Percentiles rank a stretch among this genome's conserved stretches.
Evolutionary conservation across 2,888 invertebrate genomes (phyloP).

Genomic region (Metalampra italica): DNA sequence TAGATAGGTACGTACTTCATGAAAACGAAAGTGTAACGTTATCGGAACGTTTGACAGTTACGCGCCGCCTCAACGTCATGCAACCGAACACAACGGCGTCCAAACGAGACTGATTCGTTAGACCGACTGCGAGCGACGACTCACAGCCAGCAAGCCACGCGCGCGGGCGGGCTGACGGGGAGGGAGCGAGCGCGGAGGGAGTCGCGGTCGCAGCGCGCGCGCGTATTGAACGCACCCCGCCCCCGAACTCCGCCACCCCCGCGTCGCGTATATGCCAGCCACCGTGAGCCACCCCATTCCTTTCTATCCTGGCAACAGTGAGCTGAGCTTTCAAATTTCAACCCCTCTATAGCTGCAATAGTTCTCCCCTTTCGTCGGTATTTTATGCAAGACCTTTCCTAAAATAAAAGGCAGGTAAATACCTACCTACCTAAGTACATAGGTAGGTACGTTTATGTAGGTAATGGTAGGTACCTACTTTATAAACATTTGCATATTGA

Average conservation of each 20-base stretch:
- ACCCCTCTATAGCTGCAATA: conserved; percentile 31
- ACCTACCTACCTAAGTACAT: background rate
- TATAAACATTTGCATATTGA: no score
- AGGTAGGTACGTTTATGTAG: no score
- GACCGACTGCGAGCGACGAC: conserved; percentile 19
- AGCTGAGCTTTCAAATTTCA: conserved; percentile 9
- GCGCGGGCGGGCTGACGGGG: no score
- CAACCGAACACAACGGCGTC: conserved; percentile 49
- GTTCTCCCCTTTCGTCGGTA: conserved; percentile 17
- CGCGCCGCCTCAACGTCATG: conserved; percentile 37
- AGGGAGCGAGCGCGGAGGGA: no score
- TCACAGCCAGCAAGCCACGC: background rate
- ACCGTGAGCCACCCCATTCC: no score
- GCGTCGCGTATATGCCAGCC: conserved; percentile 29
- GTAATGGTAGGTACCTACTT: no score
- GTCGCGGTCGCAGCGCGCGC: conserved; percentile 59
- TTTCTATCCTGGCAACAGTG: conserved; percentile 30
- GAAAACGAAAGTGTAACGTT: conserved; percentile 47
- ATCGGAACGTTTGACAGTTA: conserved; percentile 63
- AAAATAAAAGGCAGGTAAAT: no score
- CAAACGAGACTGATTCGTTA: conserved; percentile 65
- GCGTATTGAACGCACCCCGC: conserved; percentile 70
- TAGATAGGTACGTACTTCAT: conserved; percentile 54
- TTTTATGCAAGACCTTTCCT: background rate
- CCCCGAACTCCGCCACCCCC: conserved; percentile 54